phyloP scores from a whole-genome alignment of 2,888 invertebrate species.

The Urechis unicinctus region DNA sequence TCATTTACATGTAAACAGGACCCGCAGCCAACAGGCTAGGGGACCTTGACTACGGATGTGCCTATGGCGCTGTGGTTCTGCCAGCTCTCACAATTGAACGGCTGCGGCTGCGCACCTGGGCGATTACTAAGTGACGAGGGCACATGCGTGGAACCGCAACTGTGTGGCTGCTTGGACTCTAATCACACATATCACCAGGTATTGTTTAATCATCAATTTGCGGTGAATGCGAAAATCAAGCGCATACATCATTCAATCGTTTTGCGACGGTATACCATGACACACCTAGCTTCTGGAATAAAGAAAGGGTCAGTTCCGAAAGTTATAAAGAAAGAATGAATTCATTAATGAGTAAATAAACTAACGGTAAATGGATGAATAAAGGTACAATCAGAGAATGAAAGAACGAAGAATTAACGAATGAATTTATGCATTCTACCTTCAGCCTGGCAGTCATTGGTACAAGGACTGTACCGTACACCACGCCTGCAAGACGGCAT shows the following conservation, averaged over 20 bases:
- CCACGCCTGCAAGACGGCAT: background rate
- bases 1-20: no score
- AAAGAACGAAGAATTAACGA: background rate
- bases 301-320: no score
- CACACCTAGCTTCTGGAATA: no score
- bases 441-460: background rate
- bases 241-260: no score
- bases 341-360: no score
- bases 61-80: background rate
- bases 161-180: background rate
- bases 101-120: background rate
- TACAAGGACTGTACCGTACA: background rate
- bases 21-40: no score
- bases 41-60: no score
- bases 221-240: no score
- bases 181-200: background rate
- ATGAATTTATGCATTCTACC: background rate
- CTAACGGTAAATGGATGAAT: no score
- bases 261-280: no score
- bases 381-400: no score
- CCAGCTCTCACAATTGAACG: background rate
- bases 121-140: background rate
- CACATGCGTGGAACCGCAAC: background rate
- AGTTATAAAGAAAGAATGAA: no score
- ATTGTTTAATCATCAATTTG: background rate